Percentiles rank a stretch among this genome's conserved stretches.
Conservation (phyloP, 2,113 vertebrate species). For the Tursiops truncatus region DNA sequence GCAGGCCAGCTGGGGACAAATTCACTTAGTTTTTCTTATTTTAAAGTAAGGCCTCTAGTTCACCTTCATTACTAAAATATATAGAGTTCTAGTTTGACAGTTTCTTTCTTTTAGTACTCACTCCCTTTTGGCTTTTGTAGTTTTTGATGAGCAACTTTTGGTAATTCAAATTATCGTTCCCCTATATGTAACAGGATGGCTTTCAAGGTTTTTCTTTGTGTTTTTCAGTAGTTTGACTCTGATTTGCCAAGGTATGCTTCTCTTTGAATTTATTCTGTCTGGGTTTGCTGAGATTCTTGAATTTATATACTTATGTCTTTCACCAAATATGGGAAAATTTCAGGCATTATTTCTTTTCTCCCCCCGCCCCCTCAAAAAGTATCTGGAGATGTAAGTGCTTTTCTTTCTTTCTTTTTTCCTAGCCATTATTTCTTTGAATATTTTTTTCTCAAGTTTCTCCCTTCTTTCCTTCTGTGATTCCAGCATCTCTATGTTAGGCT, state of each 20-base stretch:
- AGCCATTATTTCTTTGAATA: neutral
- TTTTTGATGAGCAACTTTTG: neutral
- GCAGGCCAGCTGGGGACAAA: neutral
- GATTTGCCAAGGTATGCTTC: neutral
- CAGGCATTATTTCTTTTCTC: neutral
- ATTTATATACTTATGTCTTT: neutral
- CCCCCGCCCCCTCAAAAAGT: neutral
- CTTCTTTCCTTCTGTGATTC: neutral
- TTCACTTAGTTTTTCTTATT: neutral
- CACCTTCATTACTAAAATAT: neutral
- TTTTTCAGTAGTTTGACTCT: neutral
- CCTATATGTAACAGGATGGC: neutral
- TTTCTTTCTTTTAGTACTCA: neutral
- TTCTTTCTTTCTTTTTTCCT: too few species aligned
- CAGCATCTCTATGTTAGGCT: neutral
- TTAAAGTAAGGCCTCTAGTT: neutral
- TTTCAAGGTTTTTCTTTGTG: constrained; percentile 7
- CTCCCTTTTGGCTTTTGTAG: neutral
- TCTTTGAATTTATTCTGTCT: neutral
- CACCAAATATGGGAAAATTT: neutral
- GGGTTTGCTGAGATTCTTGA: neutral
- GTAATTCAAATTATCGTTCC: neutral
- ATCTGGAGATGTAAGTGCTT: neutral
- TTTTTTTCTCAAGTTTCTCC: neutral
- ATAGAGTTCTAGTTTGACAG: neutral